These are phyloP conservation scores for Drosophila punjabiensis DNA, from an alignment of 1,140 invertebrate genomes.

Conservation along the genomic window DNA sequence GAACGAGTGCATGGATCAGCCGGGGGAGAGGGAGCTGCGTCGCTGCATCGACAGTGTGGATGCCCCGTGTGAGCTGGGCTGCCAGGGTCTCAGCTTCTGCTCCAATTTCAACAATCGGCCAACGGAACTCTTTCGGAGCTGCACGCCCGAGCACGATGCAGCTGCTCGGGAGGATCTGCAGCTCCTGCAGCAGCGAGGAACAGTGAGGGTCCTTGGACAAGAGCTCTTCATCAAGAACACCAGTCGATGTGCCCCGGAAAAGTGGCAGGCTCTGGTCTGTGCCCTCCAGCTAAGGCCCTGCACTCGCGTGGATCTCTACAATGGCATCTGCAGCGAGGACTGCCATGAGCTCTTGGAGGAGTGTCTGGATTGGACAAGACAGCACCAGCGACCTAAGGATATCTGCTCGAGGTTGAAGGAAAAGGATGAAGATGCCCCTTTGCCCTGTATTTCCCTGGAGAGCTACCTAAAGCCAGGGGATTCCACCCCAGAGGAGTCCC, in stretches of 20 bases:
- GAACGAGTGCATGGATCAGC: slow-evolving; percentile 89
- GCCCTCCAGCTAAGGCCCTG: slow-evolving; percentile 95
- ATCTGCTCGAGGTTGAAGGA: slow-evolving; percentile 90
- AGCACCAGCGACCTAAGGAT: slow-evolving; percentile 86
- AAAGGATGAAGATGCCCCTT: slow-evolving; percentile 86
- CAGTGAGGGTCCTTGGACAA: slow-evolving; percentile 89
- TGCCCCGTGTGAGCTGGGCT: slow-evolving; percentile 93
- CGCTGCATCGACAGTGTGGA: slow-evolving; percentile 95
- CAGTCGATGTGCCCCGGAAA: slow-evolving; percentile 90
- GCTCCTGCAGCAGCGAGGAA: slow-evolving; percentile 87
- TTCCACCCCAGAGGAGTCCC: slow-evolving; percentile 12
- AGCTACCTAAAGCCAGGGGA: slow-evolving; percentile 86
- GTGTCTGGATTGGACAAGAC: slow-evolving; percentile 91
- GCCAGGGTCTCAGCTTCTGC: slow-evolving; percentile 92
- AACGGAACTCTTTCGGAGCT: slow-evolving; percentile 91
- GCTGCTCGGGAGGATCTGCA: slow-evolving; percentile 88
- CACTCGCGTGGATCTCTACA: slow-evolving; percentile 89
- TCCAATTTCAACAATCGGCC: slow-evolving; percentile 93
- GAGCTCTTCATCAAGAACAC: slow-evolving; percentile 92
- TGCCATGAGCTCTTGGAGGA: slow-evolving; percentile 92
- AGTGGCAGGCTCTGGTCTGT: slow-evolving; percentile 95
- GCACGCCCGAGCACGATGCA: slow-evolving; percentile 88
- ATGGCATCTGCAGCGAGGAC: slow-evolving; percentile 93
- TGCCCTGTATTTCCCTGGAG: slow-evolving; percentile 91
- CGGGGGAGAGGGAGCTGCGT: slow-evolving; percentile 89